Base-by-base conservation (phyloP, 2,797 vertebrate species). In the Emys orbicularis region DNA sequence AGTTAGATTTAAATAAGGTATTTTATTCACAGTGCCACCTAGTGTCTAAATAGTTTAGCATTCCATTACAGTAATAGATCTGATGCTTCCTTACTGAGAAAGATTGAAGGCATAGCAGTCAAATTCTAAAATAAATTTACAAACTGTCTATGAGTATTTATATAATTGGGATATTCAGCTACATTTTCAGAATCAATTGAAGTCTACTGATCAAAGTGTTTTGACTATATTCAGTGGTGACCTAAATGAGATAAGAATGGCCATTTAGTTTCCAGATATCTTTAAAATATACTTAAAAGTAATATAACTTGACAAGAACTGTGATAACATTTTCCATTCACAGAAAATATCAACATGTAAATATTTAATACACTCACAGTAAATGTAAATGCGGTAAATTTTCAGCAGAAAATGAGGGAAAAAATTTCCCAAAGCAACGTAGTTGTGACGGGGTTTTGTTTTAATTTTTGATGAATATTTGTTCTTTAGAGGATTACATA, bases 401-500 rank as follows among this genome's bases (percentile, higher is more conserved):
- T 92, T 95, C 86, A 79, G 88, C 83, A 92, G 91, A 96, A 96
- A 95, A 87, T 0, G 19, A 96, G 80, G 92, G 0, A 0, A 95
- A 93, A 59, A 0, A 1, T 90, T 96, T 97, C 95, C 83, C 86
- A 81, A 83, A 93, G 95, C 74, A 82, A 76, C 68, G 3, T 52
- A 77, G 34, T 79, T 83, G 84, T 91, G 90, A 91, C 10, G 19
- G 84, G 50, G 6, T 84, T 97, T 95, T 52, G 86, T 94, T 97
- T 97, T 86, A 97, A 95, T 97, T 96, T 97, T 97, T 97, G 79
- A 97, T 97, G 92, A 92, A 80, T 91, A 79, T 97, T 96, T 97
- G 96, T 96, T 96, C 94, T 97, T 96, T 88, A 54, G 95, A 95
- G 96, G 86, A 81, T 96, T 96, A 91, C 79, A 84, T 95, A 96